A percentile compares a stretch with the other conserved stretches of the same genome.
Conservation (phyloP, 2,888 invertebrate genomes). For the Caenorhabditis sinica region DNA sequence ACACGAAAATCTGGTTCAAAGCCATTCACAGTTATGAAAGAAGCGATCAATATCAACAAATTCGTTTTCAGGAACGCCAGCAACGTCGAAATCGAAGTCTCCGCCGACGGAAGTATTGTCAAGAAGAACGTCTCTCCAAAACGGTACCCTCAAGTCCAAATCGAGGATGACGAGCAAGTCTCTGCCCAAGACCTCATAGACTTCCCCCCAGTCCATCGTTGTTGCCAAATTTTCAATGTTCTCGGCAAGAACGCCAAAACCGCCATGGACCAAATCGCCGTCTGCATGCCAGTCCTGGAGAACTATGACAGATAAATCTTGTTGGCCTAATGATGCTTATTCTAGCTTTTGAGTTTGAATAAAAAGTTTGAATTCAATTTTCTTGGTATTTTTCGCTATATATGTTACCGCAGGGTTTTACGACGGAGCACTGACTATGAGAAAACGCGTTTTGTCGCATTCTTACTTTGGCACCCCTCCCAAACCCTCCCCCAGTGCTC, state of each 20-base stretch:
- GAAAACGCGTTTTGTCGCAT: too few species aligned
- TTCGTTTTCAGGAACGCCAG: slow-evolving; percentile 63
- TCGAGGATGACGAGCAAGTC: slow-evolving; percentile 86
- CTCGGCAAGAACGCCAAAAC: slow-evolving; percentile 93
- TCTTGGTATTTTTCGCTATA: too few species aligned
- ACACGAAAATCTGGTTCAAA: too few species aligned
- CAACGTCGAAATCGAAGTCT: slow-evolving; percentile 70
- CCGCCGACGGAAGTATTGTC: slow-evolving; percentile 73
- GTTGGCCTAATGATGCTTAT: too few species aligned
- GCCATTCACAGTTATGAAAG: too few species aligned
- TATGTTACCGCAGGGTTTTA: too few species aligned
- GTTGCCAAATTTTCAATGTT: slow-evolving; percentile 88
- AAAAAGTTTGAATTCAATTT: too few species aligned
- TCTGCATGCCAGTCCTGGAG: slow-evolving; percentile 94
- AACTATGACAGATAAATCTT: slow-evolving; percentile 97
- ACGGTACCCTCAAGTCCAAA: slow-evolving; percentile 31
- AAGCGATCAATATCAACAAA: too few species aligned
- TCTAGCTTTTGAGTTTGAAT: too few species aligned
- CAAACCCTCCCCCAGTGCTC: too few species aligned
- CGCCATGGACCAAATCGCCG: slow-evolving; percentile 94
- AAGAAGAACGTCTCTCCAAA: slow-evolving; percentile 68
- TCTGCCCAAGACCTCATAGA: slow-evolving; percentile 98
- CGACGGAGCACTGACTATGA: too few species aligned
- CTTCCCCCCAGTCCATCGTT: slow-evolving; percentile 97
- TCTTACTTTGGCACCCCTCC: too few species aligned